These are phyloP conservation scores for Pecten maximus DNA, from an alignment of 2,888 invertebrate genomes.

Conservation along the genomic window DNA sequence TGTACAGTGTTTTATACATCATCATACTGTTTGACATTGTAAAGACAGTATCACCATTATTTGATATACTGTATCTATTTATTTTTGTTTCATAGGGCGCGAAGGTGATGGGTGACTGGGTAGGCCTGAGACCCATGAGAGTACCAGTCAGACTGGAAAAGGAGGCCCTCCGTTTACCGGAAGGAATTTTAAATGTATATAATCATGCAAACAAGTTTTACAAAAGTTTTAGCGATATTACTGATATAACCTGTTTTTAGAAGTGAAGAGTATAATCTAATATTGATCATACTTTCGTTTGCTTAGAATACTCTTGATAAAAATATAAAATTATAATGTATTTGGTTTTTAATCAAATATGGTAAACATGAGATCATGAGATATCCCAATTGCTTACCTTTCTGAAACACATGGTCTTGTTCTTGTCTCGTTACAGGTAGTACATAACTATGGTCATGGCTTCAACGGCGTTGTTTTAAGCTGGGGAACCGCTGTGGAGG, in stretches of 20 bases:
- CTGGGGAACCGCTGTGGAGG: constrained; percentile 92
- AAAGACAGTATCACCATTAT: too few relatives aligned
- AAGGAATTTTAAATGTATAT: not conserved
- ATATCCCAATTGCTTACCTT: too few relatives aligned
- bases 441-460: constrained; percentile 98
- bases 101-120: not conserved
- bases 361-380: too few relatives aligned
- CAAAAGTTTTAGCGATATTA: too few relatives aligned
- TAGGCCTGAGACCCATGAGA: not conserved
- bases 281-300: too few relatives aligned
- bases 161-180: not conserved
- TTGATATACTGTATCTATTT: not conserved
- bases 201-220: not conserved
- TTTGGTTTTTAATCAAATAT: too few relatives aligned
- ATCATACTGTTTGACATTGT: too few relatives aligned
- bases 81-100: not conserved
- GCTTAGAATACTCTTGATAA: too few relatives aligned
- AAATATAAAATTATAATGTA: too few relatives aligned
- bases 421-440: constrained; percentile 84
- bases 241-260: too few relatives aligned
- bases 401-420: too few relatives aligned
- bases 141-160: not conserved
- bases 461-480: constrained; percentile 95
- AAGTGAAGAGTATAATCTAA: too few relatives aligned
- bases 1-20: not conserved